A percentile compares a stretch with the other conserved stretches of the same genome.
phyloP scores from a whole-genome alignment of 2,797 vertebrate species.

The Yasuhikotakia modesta region DNA sequence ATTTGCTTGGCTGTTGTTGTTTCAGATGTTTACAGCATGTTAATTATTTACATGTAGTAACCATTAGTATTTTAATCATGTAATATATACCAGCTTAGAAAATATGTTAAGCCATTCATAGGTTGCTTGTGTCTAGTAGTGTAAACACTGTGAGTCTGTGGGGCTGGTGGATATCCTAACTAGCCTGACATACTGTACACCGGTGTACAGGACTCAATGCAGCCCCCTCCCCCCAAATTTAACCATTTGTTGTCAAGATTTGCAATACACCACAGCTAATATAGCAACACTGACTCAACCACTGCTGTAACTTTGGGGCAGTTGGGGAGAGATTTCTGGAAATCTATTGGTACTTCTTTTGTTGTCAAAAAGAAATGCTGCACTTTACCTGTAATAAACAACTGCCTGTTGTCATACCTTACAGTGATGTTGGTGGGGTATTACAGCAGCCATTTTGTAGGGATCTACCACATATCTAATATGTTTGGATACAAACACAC shows the following conservation, averaged over 20 bases:
- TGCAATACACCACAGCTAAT: background rate
- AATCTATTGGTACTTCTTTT: background rate
- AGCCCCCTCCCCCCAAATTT: no score
- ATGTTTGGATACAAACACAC: constrained; percentile 19
- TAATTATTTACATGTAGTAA: background rate
- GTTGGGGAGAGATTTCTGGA: background rate
- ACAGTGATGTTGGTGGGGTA: background rate
- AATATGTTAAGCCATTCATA: no score
- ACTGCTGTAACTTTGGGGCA: no score
- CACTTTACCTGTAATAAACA: background rate
- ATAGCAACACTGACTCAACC: no score
- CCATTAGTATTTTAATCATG: background rate
- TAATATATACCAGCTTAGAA: background rate
- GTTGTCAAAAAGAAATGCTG: no score
- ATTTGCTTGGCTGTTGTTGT: background rate
- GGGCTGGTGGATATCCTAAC: no score
- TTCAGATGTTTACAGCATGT: background rate
- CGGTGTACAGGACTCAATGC: no score
- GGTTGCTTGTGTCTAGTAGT: no score
- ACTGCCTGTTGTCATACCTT: background rate
- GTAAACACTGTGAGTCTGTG: no score
- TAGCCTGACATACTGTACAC: no score
- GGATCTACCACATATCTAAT: background rate
- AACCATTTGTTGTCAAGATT: background rate
- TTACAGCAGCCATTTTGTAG: background rate